Evolutionary conservation across 2,797 vertebrate species (phyloP).

Genomic region (Danio jaintianensis): DNA sequence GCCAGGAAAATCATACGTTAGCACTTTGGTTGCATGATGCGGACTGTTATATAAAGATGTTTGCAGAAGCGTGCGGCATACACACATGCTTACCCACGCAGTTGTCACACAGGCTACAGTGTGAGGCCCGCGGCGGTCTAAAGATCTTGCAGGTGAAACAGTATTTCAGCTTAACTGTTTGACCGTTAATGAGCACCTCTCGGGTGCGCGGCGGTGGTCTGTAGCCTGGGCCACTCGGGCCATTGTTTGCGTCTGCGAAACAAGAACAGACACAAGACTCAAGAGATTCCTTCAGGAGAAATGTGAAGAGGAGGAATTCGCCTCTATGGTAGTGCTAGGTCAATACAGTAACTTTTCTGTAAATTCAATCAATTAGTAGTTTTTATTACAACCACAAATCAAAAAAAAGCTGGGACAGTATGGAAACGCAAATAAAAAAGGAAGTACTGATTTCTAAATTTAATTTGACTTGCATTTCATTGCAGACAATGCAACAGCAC

Average conservation of each 20-base stretch:
- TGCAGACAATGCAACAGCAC: no score
- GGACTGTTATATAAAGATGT: conserved; percentile 40
- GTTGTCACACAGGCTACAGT: conserved; percentile 91
- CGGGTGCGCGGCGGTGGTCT: conserved; percentile 88
- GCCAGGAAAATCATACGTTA: neutral
- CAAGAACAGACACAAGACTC: conserved; percentile 5
- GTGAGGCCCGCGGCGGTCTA: conserved; percentile 86
- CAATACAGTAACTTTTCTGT: no score
- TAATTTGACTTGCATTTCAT: no score
- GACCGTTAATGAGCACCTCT: conserved; percentile 91
- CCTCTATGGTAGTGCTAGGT: no score
- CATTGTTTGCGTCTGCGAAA: conserved; percentile 85
- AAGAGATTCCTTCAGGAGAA: neutral
- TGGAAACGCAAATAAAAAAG: no score
- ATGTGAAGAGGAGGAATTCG: neutral
- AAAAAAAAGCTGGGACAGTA: no score
- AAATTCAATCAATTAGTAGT: no score
- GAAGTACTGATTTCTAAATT: no score
- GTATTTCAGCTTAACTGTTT: conserved; percentile 90
- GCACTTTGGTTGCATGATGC: conserved; percentile 51
- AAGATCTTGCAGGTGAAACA: conserved; percentile 92
- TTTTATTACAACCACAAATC: no score
- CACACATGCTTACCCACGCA: conserved; percentile 83
- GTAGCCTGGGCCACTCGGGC: conserved; percentile 85
- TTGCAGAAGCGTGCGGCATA: neutral